Conservation (phyloP, 1,140 invertebrate species). For the Nephila pilipes region DNA sequence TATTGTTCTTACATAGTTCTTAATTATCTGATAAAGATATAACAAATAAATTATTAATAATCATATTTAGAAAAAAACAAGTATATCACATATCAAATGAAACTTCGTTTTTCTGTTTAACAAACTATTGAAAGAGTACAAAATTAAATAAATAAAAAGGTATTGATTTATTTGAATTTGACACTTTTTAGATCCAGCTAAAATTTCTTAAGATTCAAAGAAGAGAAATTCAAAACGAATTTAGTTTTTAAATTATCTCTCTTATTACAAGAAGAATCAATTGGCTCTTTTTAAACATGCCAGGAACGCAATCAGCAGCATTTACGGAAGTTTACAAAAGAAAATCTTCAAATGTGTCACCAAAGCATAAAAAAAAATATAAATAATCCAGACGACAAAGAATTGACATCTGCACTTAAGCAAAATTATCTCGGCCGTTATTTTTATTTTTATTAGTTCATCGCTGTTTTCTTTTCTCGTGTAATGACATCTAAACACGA, state of each 20-base stretch:
- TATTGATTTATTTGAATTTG: not conserved
- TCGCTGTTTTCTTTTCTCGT: not conserved
- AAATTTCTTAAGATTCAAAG: not conserved
- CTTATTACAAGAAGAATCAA: not conserved
- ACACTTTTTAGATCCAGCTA: not conserved
- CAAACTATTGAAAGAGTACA: not conserved
- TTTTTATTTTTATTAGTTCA: not conserved
- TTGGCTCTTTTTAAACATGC: not conserved
- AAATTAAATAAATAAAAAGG: not conserved
- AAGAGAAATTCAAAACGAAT: not conserved
- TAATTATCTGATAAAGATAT: too few species aligned
- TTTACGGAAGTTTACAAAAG: not conserved
- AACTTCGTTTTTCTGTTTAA: not conserved
- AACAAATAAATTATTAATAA: too few species aligned
- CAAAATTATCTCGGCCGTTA: not conserved
- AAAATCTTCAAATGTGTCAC: not conserved
- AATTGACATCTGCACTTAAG: slow-evolving; percentile 13
- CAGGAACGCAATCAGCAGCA: not conserved
- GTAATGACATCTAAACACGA: not conserved
- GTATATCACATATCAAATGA: not conserved
- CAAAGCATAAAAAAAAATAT: not conserved
- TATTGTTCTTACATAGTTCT: too few species aligned
- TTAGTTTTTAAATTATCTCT: too few species aligned
- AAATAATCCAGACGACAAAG: not conserved
- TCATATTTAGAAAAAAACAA: too few species aligned